Conservation (phyloP, 2,888 invertebrate genomes). For the Pogonocherus hispidulus region DNA sequence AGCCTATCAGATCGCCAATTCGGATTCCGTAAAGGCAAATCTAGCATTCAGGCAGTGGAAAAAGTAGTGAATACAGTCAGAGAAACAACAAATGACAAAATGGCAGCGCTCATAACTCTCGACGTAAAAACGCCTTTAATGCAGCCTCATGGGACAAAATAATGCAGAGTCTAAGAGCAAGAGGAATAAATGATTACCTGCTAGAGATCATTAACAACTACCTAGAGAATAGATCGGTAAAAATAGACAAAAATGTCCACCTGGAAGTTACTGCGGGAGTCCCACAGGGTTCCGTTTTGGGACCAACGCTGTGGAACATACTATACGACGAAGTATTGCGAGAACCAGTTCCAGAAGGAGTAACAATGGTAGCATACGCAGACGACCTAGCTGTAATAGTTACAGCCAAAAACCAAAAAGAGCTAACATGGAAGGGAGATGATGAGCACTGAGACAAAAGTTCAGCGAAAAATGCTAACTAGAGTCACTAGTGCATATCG, state of each 20-base stretch:
- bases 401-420: not conserved
- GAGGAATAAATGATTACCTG: slow-evolving; percentile 3
- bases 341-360: not conserved
- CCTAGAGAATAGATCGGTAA: slow-evolving; percentile 16
- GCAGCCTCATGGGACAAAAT: too few relatives aligned
- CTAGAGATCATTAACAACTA: slow-evolving; percentile 31
- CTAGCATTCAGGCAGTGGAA: too few relatives aligned
- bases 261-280: too few relatives aligned
- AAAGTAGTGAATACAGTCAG: too few relatives aligned
- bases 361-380: slow-evolving; percentile 28
- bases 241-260: not conserved
- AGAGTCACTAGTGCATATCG: not conserved
- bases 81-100: too few relatives aligned
- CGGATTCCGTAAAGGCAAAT: not conserved
- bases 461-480: not conserved
- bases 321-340: slow-evolving; percentile 33
- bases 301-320: too few relatives aligned
- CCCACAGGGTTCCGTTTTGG: slow-evolving; percentile 38
- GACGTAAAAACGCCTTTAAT: too few relatives aligned
- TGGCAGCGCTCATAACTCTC: too few relatives aligned
- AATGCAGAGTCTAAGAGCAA: slow-evolving; percentile 1
- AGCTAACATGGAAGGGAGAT: not conserved
- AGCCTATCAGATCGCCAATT: not conserved
- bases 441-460: not conserved
- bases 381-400: slow-evolving; percentile 38